Conservation (phyloP, 1,140 invertebrate species). For the Ostrea edulis region DNA sequence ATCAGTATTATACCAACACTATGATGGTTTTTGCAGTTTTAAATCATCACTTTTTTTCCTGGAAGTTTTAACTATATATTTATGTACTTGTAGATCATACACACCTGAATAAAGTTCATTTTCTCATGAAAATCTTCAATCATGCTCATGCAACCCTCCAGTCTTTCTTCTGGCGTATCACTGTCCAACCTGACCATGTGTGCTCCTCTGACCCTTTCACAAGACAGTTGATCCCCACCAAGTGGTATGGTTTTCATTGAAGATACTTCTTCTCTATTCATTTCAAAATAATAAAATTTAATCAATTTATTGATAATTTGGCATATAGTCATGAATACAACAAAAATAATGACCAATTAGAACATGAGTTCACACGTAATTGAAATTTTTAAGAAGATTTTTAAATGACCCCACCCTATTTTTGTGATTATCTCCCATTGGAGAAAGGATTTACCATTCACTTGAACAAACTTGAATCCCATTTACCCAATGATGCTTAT, state of each 20-base stretch:
- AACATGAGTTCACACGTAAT: background rate
- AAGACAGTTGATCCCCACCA: conserved; percentile 31
- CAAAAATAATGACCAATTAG: no score
- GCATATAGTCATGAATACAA: no score
- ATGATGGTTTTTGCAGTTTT: no score
- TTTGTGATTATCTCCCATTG: no score
- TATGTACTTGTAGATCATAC: background rate
- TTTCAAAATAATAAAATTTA: background rate
- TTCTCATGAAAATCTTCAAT: conserved; percentile 45
- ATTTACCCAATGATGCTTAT: no score
- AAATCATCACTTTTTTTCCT: no score
- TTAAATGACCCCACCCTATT: no score
- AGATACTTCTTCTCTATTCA: background rate
- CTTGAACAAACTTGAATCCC: no score
- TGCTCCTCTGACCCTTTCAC: conserved; percentile 36
- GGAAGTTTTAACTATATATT: background rate
- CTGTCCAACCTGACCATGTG: conserved; percentile 26
- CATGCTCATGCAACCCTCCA: conserved; percentile 24
- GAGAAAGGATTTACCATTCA: no score
- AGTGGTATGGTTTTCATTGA: conserved; percentile 19
- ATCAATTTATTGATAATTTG: no score
- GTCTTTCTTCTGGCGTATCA: conserved; percentile 42
- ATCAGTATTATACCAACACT: no score
- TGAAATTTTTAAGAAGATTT: no score
- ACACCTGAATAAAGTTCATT: conserved; percentile 43